phyloP scores from a whole-genome alignment of 2,797 vertebrate species.

The Sebastiscus tertius region DNA sequence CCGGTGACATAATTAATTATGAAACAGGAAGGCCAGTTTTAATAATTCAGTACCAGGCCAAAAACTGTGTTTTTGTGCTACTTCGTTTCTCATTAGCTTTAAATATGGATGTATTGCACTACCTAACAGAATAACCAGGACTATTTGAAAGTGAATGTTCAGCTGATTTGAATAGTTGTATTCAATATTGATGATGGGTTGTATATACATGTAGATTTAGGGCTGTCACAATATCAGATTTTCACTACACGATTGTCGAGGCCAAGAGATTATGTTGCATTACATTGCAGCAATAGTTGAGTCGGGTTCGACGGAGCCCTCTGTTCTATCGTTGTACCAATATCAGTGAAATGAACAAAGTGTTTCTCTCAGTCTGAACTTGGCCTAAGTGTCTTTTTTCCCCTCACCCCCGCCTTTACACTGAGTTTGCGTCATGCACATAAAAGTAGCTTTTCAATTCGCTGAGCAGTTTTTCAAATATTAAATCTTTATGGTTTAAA shows the following conservation, averaged over 20 bases:
- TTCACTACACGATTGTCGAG: no score
- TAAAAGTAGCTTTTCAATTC: not conserved
- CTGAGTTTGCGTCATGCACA: constrained; percentile 6
- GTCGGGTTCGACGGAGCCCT: not conserved
- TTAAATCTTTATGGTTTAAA: not conserved
- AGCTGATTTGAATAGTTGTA: not conserved
- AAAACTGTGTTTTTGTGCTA: no score
- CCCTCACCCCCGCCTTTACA: not conserved
- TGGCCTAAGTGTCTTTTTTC: not conserved
- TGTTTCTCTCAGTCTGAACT: not conserved
- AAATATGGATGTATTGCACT: not conserved
- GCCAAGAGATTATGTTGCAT: not conserved
- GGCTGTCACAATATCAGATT: no score
- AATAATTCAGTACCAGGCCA: no score
- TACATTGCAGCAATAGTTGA: not conserved
- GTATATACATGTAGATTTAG: not conserved
- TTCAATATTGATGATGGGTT: not conserved
- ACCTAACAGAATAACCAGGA: not conserved
- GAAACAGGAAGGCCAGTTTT: not conserved
- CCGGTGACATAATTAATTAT: not conserved
- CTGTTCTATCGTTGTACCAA: not conserved
- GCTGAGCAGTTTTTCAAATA: not conserved
- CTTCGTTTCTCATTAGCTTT: not conserved
- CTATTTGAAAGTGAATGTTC: not conserved
- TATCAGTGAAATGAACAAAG: not conserved